Evolutionary conservation across 2,113 vertebrate species (phyloP).

Genomic region (Notothenia rossii): DNA sequence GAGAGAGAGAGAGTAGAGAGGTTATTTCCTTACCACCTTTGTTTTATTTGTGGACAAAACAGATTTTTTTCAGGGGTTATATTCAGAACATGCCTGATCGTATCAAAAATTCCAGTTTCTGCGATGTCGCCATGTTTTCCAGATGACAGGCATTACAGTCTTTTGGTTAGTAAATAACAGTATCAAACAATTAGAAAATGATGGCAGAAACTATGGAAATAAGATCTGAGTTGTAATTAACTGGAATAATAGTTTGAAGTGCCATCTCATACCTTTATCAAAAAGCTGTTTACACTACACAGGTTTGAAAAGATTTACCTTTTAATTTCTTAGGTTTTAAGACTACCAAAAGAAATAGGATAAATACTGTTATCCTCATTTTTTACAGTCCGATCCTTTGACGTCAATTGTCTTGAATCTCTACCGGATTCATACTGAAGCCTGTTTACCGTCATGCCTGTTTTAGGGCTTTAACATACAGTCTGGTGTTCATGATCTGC

Average conservation of each 20-base stretch:
- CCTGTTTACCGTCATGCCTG: not conserved
- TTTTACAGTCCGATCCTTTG: not conserved
- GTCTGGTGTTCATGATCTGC: not conserved
- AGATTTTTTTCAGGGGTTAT: not conserved
- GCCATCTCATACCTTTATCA: not conserved
- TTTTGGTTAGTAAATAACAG: not conserved
- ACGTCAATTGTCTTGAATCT: not conserved
- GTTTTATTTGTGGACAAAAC: not conserved
- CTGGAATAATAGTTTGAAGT: not conserved
- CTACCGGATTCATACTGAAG: not conserved
- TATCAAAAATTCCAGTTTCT: not conserved
- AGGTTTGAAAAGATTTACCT: not conserved
- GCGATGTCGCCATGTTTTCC: not conserved
- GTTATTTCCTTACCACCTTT: not conserved
- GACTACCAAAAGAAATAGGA: not conserved
- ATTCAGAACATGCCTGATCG: not conserved
- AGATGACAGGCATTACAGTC: not conserved
- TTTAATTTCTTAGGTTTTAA: not conserved
- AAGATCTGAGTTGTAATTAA: not conserved
- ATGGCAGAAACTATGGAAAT: not conserved
- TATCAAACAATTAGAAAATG: not conserved
- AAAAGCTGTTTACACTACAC: not conserved
- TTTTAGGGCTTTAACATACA: not conserved
- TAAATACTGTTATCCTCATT: not conserved
- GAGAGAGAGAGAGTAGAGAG: not conserved